Evolutionary conservation across 92 coral and sea anemone genomes (phyloP).

Genomic region (Zoanthus sansibaricus): DNA sequence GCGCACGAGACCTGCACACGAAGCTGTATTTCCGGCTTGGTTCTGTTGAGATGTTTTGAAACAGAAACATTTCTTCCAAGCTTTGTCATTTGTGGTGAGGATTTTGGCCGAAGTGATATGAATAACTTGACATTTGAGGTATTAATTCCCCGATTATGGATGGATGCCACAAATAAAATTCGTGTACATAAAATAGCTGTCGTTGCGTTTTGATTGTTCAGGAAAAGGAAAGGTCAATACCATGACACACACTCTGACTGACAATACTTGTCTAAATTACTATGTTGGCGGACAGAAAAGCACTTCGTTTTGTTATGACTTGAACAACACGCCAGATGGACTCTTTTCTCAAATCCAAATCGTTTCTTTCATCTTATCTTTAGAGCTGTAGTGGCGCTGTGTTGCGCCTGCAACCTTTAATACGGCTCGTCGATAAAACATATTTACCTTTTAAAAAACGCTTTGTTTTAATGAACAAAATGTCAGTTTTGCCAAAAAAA

Average conservation of each 20-base stretch:
- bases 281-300: slow-evolving; percentile 22
- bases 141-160: background rate
- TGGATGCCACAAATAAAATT: slow-evolving; percentile 18
- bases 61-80: background rate
- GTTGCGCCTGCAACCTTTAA: too few relatives aligned
- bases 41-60: background rate
- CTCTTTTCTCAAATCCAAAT: background rate
- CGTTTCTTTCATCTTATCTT: background rate
- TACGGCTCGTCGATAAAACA: too few relatives aligned
- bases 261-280: background rate
- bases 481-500: too few relatives aligned
- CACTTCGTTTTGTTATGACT: background rate
- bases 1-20: slow-evolving; percentile 39
- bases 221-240: slow-evolving; percentile 13
- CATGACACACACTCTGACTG: slow-evolving; percentile 7
- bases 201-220: slow-evolving; percentile 20
- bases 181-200: slow-evolving; percentile 20
- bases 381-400: background rate
- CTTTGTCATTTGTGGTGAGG: background rate
- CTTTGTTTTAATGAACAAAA: too few relatives aligned
- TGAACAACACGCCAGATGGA: background rate
- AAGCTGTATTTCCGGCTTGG: slow-evolving; percentile 32
- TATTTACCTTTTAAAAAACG: too few relatives aligned
- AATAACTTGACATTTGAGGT: background rate
- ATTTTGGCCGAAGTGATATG: background rate